Evolutionary conservation across 2,113 vertebrate genomes (phyloP).

Genomic region (Nothoprocta pentlandii): DNA sequence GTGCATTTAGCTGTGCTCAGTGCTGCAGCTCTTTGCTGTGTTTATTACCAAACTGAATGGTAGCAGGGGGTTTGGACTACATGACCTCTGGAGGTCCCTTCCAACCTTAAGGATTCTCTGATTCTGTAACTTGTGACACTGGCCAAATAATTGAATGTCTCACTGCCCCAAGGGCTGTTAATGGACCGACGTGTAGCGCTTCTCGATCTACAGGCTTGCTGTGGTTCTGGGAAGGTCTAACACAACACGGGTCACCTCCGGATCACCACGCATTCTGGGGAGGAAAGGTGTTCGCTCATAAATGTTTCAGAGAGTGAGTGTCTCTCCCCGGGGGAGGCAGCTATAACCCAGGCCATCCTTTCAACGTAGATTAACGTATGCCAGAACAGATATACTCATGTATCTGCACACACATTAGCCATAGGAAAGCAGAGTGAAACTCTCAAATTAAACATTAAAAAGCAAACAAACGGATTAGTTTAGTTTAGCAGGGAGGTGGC

Average conservation of each 20-base stretch:
- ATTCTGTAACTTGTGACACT: background rate
- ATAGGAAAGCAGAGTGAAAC: background rate
- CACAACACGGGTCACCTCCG: background rate
- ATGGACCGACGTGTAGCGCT: background rate
- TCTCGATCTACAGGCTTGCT: background rate
- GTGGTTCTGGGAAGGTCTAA: background rate
- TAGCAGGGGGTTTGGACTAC: background rate
- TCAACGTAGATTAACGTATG: background rate
- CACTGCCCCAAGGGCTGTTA: background rate
- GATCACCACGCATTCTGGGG: background rate
- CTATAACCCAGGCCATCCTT: constrained; percentile 9
- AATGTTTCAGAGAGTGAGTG: background rate
- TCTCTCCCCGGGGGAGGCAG: constrained; percentile 33
- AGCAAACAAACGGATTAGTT: background rate
- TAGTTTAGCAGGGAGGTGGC: background rate
- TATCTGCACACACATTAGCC: background rate
- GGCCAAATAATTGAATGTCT: background rate
- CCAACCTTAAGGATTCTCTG: too few species aligned
- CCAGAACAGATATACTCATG: background rate
- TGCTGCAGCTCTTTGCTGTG: background rate
- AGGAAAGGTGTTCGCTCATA: constrained; percentile 28
- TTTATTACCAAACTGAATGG: background rate
- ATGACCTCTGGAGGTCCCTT: too few species aligned
- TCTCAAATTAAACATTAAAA: background rate
- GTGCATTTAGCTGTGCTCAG: background rate